Conservation (phyloP, 2,113 vertebrate genomes). For the Albula goreensis region DNA sequence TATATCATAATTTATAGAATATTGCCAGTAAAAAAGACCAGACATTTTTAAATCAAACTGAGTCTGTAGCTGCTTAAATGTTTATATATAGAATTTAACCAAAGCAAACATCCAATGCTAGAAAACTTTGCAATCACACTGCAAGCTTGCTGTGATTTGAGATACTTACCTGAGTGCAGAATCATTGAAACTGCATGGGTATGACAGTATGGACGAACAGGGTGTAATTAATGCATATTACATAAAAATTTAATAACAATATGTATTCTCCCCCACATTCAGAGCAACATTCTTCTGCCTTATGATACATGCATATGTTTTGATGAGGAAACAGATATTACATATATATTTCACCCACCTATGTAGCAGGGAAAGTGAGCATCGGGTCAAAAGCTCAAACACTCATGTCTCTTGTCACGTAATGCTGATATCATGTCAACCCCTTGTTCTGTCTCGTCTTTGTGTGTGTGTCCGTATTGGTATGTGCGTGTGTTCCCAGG, state of each 20-base stretch:
- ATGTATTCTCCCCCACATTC: too few relatives aligned
- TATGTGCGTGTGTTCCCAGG: slow-evolving; percentile 45
- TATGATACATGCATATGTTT: too few relatives aligned
- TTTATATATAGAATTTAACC: background rate
- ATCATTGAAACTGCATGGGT: background rate
- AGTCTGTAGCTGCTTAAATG: background rate
- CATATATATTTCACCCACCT: too few relatives aligned
- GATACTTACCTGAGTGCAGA: background rate
- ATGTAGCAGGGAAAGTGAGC: too few relatives aligned
- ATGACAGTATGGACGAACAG: background rate
- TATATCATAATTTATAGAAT: background rate
- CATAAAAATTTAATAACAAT: too few relatives aligned
- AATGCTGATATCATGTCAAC: background rate
- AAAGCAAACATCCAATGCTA: background rate
- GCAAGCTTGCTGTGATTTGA: background rate
- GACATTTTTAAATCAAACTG: background rate
- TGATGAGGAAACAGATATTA: too few relatives aligned
- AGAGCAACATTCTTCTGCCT: too few relatives aligned
- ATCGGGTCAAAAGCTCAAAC: too few relatives aligned
- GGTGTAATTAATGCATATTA: background rate
- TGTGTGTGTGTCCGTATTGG: slow-evolving; percentile 12
- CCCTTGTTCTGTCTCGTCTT: background rate
- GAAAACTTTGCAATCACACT: background rate
- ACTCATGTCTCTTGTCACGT: too few relatives aligned
- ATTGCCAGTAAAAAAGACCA: background rate